Evolutionary conservation across 2,888 invertebrate genomes (phyloP), one percentile per base, ranked within the genome.

Genomic region (Amphimallon solstitiale): DNA sequence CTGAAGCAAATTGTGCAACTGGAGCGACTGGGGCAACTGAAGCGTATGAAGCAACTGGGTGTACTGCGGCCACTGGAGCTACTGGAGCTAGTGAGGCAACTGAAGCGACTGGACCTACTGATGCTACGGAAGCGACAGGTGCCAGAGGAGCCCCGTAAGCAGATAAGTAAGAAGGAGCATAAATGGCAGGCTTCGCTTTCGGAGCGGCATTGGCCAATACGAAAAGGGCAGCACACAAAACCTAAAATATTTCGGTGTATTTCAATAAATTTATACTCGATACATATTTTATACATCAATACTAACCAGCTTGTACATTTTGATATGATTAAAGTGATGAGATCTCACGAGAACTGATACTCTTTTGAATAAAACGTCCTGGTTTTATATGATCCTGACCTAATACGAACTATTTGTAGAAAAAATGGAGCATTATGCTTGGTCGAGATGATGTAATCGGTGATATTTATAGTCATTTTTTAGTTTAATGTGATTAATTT

Each of bases 231-330:
- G 38, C 40, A 29, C 23, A 51, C 1, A 51, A 51, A 40, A 40
- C 40, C 63, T 63, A 9, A 2, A 63, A 40, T 23, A 21, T 7
- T 6, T 15, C 34, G 1, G 15, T 10, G 35, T 35, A 17, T 15
- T 35, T 10, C 7, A 51, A 12, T 34, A 14, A 3, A 35, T 3
- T n/a, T 3, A 51, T 35, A 51, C 40, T 17, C 19, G 6, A 45
- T 19, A 19, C n/a, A n/a, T n/a, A 45, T 17, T 17, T 45, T 45
- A 19, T 2, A 45, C 10, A 40, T 12, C 4, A 9, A 23, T 29
- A 59, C 56, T 43, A 14, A 59, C 56, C n/a, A 59, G 15, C 38
- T 59, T 59, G 45, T 45, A 59, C 56, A 59, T 59, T 23, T 29
- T 43, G 56, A 59, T 59, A 7, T 10, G 40, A 10, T 43, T 43